phyloP scores from a whole-genome alignment of 2,888 invertebrate genomes.

The Heliconius ethilla region DNA sequence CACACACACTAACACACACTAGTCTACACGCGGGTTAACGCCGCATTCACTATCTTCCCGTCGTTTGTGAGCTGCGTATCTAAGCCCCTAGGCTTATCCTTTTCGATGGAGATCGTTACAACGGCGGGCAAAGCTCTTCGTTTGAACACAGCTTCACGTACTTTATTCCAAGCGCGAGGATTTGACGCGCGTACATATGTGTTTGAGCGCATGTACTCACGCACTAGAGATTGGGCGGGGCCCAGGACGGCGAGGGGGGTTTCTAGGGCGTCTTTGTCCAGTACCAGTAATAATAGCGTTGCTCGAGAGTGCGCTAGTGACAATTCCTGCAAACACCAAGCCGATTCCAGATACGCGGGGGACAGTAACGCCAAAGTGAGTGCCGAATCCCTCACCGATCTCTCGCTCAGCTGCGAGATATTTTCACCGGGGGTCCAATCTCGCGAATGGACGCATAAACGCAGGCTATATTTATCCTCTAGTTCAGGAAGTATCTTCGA shows the following conservation, averaged over 20 bases:
- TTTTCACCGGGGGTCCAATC: neutral
- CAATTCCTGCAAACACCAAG: neutral
- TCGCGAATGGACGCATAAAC: neutral
- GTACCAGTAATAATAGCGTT: neutral
- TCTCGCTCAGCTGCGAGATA: neutral
- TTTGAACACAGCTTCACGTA: neutral
- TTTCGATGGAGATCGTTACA: neutral
- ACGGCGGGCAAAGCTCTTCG: neutral
- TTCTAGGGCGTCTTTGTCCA: neutral
- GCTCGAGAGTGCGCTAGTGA: neutral
- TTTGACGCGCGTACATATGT: neutral
- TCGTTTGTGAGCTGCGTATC: neutral
- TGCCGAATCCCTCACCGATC: neutral
- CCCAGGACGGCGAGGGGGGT: neutral
- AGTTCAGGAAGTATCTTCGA: conserved; percentile 79
- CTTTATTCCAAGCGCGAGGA: neutral
- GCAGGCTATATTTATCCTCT: neutral
- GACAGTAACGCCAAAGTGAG: neutral
- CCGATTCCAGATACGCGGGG: neutral
- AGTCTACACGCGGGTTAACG: neutral
- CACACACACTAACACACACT: too few species aligned
- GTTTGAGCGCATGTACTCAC: neutral
- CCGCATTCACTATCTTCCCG: neutral
- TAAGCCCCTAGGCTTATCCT: neutral
- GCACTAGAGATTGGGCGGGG: neutral